A percentile compares a stretch with the other conserved stretches of the same genome.
phyloP scores from a whole-genome alignment of 2,113 vertebrate genomes.

The Albula glossodonta region DNA sequence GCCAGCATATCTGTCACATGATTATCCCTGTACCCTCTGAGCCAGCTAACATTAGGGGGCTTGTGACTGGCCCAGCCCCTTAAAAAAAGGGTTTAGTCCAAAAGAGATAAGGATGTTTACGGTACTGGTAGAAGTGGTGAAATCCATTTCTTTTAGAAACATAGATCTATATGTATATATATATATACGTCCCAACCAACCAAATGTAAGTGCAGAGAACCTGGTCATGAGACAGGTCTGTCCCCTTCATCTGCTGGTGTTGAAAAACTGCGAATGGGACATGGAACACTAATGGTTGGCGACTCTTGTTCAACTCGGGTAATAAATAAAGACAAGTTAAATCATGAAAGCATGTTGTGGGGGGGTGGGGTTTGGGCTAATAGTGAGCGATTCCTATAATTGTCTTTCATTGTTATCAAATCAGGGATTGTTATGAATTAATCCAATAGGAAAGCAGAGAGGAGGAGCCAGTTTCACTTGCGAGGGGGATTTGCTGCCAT shows the following conservation, averaged over 20 bases:
- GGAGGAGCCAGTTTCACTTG: slow-evolving; percentile 67
- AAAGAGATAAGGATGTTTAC: neutral
- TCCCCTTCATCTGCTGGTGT: neutral
- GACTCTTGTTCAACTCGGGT: neutral
- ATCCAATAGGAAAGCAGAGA: neutral
- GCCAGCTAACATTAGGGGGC: neutral
- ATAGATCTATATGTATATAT: no score
- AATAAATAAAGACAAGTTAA: neutral
- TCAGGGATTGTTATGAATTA: neutral
- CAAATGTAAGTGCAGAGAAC: neutral
- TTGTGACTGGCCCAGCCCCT: neutral
- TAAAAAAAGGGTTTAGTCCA: neutral
- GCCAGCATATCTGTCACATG: neutral
- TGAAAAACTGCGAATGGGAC: neutral
- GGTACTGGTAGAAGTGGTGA: neutral
- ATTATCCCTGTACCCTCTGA: neutral
- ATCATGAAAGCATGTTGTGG: neutral
- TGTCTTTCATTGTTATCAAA: neutral
- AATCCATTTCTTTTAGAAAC: no score
- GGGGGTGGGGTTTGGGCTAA: neutral
- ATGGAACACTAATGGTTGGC: neutral
- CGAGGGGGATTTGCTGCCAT: slow-evolving; percentile 78
- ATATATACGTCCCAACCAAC: no score
- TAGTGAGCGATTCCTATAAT: neutral
- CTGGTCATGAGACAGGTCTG: neutral